Percentiles rank a stretch among this genome's conserved stretches.
phyloP scores from a whole-genome alignment of 1,140 invertebrate species.

The Catajapyx aquilonaris region DNA sequence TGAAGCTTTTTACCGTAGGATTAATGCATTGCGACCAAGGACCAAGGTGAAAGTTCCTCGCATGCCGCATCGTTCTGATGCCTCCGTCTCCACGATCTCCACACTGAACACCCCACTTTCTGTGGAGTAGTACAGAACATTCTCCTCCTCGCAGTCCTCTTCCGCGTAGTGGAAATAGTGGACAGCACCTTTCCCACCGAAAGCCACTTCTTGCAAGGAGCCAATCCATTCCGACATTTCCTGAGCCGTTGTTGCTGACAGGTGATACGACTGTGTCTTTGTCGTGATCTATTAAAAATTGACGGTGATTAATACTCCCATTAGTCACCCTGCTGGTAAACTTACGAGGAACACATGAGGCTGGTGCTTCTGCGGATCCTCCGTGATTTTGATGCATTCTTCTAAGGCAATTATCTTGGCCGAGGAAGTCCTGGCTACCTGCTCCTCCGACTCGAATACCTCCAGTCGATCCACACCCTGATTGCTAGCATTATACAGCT shows the following conservation, averaged over 20 bases:
- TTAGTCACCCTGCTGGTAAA: conserved; percentile 9
- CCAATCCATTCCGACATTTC: conserved; percentile 53
- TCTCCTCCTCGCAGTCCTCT: conserved; percentile 53
- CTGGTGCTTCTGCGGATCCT: conserved; percentile 28
- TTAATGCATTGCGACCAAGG: conserved; percentile 38
- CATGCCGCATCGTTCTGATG: conserved; percentile 47
- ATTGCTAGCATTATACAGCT: conserved; percentile 56
- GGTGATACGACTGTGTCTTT: conserved; percentile 43
- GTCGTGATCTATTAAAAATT: conserved; percentile 39
- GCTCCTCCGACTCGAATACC: conserved; percentile 53
- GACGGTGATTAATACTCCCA: too few relatives aligned
- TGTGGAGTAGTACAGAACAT: conserved; percentile 55
- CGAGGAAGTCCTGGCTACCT: conserved; percentile 36
- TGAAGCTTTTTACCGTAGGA: conserved; percentile 50
- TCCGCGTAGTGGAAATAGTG: conserved; percentile 30
- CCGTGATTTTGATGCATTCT: conserved; percentile 64
- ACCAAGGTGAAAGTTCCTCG: conserved; percentile 45
- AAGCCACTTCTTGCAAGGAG: conserved; percentile 59
- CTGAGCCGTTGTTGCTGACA: conserved; percentile 42
- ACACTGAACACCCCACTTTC: conserved; percentile 37
- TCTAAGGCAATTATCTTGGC: conserved; percentile 57
- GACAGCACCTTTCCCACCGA: conserved; percentile 34
- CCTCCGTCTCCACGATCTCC: conserved; percentile 51
- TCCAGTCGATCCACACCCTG: conserved; percentile 61
- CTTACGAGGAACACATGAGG: conserved; percentile 29